Percentiles rank a stretch among this genome's conserved stretches.
phyloP scores from a whole-genome alignment of 2,113 vertebrate genomes.

The Salvelinus namaycush region DNA sequence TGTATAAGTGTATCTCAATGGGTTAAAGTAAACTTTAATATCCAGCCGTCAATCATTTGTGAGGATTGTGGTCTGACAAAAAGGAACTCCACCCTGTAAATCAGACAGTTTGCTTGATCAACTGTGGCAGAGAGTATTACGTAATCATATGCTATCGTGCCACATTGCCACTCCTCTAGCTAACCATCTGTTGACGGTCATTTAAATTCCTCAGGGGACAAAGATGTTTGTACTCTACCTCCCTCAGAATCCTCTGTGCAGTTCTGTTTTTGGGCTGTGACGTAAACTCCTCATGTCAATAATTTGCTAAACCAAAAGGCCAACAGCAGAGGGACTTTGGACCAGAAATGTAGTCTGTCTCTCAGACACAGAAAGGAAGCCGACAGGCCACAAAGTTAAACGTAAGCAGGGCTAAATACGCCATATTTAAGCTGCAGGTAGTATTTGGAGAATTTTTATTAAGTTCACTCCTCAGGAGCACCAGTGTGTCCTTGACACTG shows the following conservation, averaged over 20 bases:
- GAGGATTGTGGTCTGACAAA: conserved; percentile 17
- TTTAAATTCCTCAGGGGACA: conserved; percentile 39
- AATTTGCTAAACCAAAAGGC: conserved; percentile 59
- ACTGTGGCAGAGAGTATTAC: conserved; percentile 29
- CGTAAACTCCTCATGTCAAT: conserved; percentile 56
- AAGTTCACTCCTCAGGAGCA: no score
- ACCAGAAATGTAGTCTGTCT: conserved; percentile 35
- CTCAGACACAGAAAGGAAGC: neutral
- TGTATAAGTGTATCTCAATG: no score
- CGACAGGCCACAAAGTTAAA: neutral
- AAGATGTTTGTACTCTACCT: conserved; percentile 14
- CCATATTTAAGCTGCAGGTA: neutral
- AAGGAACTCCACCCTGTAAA: conserved; percentile 23
- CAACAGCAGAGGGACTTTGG: conserved; percentile 55
- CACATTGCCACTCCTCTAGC: conserved; percentile 28
- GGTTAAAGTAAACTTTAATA: neutral
- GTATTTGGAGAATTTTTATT: no score
- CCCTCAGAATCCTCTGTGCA: neutral
- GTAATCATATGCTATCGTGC: conserved; percentile 34
- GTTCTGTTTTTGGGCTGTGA: neutral
- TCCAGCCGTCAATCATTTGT: neutral
- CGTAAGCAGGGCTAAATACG: neutral
- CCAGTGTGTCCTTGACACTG: no score
- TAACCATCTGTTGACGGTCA: conserved; percentile 17
- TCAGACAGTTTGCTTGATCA: conserved; percentile 43